Conservation (phyloP, 2,888 invertebrate genomes). For the Ceraclea dissimilis region DNA sequence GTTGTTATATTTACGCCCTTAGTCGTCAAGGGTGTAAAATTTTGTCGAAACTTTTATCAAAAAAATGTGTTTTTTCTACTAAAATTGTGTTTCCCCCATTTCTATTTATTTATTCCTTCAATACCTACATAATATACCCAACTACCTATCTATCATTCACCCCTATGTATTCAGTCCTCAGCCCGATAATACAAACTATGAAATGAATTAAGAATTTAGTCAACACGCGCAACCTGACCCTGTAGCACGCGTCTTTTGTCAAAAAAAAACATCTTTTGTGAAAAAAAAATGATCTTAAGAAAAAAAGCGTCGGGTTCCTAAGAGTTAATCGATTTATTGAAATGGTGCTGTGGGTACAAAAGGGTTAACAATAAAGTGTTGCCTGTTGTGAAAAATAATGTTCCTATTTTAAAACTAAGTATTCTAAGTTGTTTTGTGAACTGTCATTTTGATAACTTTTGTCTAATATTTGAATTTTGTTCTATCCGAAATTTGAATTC, state of each 20-base stretch:
- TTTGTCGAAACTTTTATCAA: background rate
- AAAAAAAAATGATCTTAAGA: background rate
- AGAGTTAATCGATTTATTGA: no score
- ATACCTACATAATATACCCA: background rate
- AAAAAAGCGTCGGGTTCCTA: no score
- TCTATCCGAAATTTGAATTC: no score
- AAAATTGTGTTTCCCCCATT: background rate
- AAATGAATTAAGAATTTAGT: background rate
- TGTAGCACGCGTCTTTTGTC: background rate
- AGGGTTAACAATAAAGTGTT: no score
- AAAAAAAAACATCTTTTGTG: background rate
- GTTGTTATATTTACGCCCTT: background rate
- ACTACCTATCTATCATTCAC: background rate
- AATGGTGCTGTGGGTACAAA: no score
- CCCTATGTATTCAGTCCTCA: background rate
- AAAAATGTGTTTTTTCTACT: conserved; percentile 2
- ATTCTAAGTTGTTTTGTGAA: no score
- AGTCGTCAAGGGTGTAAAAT: background rate
- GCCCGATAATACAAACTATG: background rate
- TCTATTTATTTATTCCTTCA: background rate
- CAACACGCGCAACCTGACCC: background rate
- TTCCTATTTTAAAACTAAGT: no score
- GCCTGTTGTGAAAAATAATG: no score
- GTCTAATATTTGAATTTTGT: no score
- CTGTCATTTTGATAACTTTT: no score